A percentile compares a stretch with the other conserved stretches of the same genome.
phyloP scores from a whole-genome alignment of 2,888 invertebrate species.

The Tanypteryx hageni region DNA sequence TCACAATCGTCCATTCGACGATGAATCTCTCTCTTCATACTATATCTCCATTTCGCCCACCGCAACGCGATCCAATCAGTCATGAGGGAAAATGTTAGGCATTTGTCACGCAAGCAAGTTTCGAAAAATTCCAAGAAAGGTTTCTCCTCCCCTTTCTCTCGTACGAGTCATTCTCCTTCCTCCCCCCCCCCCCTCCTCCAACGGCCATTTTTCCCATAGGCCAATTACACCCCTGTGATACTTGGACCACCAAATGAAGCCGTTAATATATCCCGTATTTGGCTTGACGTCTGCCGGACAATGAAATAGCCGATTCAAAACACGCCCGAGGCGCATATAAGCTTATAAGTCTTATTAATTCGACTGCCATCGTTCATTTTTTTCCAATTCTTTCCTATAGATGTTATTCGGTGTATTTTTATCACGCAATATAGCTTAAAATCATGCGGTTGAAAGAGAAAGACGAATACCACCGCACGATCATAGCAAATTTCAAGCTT shows the following conservation, averaged over 20 bases:
- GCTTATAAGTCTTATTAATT: conserved; percentile 6
- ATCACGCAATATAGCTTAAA: background rate
- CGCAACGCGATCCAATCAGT: background rate
- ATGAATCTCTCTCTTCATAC: background rate
- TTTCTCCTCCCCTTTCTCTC: background rate
- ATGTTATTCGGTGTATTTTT: background rate
- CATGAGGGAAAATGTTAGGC: conserved; percentile 28
- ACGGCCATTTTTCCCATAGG: background rate
- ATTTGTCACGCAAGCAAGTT: conserved; percentile 41
- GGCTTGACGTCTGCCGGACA: background rate
- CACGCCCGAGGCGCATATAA: background rate
- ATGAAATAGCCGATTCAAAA: conserved; percentile 32
- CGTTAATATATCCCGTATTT: conserved; percentile 30
- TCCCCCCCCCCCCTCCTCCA: background rate
- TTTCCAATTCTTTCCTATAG: background rate
- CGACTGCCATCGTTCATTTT: background rate
- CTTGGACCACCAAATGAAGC: conserved; percentile 29
- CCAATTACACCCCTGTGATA: conserved; percentile 6
- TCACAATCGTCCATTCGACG: background rate
- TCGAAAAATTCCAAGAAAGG: conserved; percentile 20
- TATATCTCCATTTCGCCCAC: background rate
- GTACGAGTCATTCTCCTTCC: background rate
- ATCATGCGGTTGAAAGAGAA: background rate
- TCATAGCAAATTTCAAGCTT: too few species aligned
- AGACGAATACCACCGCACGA: too few species aligned